Evolutionary conservation across 2,888 invertebrate species (phyloP), one percentile per base, ranked within the genome.

Genomic region (Ischnus inquisitorius): DNA sequence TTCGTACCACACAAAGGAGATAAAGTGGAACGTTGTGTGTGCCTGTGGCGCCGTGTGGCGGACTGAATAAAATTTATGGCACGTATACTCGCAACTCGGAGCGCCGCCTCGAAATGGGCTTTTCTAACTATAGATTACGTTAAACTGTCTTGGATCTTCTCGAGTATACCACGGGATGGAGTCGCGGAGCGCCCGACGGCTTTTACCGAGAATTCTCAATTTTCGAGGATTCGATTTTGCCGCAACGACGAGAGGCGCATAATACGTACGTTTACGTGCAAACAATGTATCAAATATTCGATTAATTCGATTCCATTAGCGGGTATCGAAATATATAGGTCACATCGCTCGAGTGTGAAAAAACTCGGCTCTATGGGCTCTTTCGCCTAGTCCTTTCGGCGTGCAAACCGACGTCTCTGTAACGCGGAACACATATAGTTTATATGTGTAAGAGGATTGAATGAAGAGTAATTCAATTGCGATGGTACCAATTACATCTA

Each of bases 61-160:
- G 75, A 41, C 79, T 81, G 77, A 71, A 78, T 82, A 79, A 83
- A 87, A 87, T 87, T 86, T 86, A 85, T 83, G 62, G 82, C 83
- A 80, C 82, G 83, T 83, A 80, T 62, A 83, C 79, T 76, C 48
- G 77, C 82, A 76, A 77, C 43, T 57, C 28, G 82, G 78, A 28
- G 71, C 41, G 41, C 10, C 67, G 22, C 43, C 16, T 57, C 54
- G 1, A 10, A 22, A 46, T 69, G 34, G 62, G 62, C 16, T 60
- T 54, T 64, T 57, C 48, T 28, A 22, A 19, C 54, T 54, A 54
- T 71, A 54, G 51, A 54, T 72, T 39, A 72, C 28, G 57, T 25
- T 72, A 57, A 54, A 54, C 34, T 28, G 51, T 51, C 39, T 25
- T 46, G 48, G 19, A 54, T 54, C 54, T 54, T 54, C 54, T 22